These are phyloP conservation scores for Chunga burmeisteri DNA, from an alignment of 2,113 vertebrate genomes.

Conservation along the genomic window DNA sequence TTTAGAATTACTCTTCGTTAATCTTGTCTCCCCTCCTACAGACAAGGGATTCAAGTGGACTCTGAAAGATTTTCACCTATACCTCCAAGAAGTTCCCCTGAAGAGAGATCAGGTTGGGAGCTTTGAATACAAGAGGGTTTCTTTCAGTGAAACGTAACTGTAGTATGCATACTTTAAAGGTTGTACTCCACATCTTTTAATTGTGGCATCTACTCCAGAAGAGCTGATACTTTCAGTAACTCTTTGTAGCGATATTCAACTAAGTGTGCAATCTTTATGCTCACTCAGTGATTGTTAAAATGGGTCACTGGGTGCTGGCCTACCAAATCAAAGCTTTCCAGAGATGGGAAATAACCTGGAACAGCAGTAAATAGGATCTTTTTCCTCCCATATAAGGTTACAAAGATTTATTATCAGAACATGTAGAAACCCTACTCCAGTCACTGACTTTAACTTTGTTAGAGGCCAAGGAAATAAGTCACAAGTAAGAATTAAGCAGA, in stretches of 20 bases:
- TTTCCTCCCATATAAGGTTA: not conserved
- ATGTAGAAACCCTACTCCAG: not conserved
- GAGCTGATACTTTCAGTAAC: not conserved
- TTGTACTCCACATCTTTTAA: not conserved
- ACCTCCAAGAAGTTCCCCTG: not conserved
- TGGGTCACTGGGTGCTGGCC: not conserved
- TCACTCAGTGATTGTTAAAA: not conserved
- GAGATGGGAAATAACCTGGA: not conserved
- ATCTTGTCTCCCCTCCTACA: not conserved
- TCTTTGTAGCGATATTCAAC: not conserved
- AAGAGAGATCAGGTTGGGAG: not conserved
- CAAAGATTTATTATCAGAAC: not conserved
- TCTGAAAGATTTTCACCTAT: not conserved
- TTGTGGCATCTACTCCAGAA: not conserved
- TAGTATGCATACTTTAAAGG: not conserved
- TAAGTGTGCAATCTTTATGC: not conserved
- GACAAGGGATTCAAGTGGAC: not conserved
- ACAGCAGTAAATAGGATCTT: not conserved
- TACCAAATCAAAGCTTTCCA: not conserved
- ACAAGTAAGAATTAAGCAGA: not conserved
- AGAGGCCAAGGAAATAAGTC: not conserved
- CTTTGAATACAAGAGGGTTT: not conserved
- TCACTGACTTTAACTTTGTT: not conserved
- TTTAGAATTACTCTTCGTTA: not conserved
- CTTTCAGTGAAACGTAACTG: not conserved